These are phyloP conservation scores for Eledona agricola DNA, from an alignment of 2,888 invertebrate species.

Conservation along the genomic window DNA sequence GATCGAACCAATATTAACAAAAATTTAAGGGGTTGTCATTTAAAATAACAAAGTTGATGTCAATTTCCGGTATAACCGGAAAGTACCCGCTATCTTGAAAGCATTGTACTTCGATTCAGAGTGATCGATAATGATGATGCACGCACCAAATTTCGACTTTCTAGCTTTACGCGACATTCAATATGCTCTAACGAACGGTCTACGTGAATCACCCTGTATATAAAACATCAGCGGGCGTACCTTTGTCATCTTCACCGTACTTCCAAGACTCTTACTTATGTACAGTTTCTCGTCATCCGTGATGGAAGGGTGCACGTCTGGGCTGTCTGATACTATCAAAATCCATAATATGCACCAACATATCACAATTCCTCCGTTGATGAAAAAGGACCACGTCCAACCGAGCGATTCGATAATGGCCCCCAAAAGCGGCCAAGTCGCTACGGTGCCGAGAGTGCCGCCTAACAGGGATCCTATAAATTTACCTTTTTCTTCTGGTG, in stretches of 20 bases:
- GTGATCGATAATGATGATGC: too few relatives aligned
- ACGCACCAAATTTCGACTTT: too few relatives aligned
- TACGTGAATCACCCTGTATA: too few relatives aligned
- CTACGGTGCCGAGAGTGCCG: slow-evolving; percentile 64
- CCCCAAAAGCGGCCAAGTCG: slow-evolving; percentile 64
- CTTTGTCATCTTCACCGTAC: slow-evolving; percentile 28
- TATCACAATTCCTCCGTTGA: slow-evolving; percentile 53
- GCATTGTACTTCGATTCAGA: too few relatives aligned
- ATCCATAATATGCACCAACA: slow-evolving; percentile 63
- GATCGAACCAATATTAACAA: too few relatives aligned
- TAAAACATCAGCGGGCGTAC: too few relatives aligned
- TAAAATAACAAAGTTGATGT: too few relatives aligned
- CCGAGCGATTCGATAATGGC: slow-evolving; percentile 58
- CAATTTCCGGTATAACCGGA: too few relatives aligned
- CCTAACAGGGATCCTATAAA: slow-evolving; percentile 64
- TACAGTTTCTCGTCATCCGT: slow-evolving; percentile 62
- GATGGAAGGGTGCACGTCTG: slow-evolving; percentile 67
- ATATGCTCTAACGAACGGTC: too few relatives aligned
- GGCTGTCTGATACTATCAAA: slow-evolving; percentile 65
- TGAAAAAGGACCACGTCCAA: slow-evolving; percentile 58
- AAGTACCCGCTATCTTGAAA: too few relatives aligned
- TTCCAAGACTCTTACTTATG: slow-evolving; percentile 64
- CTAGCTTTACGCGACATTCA: too few relatives aligned
- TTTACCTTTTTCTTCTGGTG: slow-evolving; percentile 63
- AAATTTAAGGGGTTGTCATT: too few relatives aligned